A percentile compares a stretch with the other conserved stretches of the same genome.
Conservation (phyloP, 1,140 invertebrate species). For the Andricus grossulariae region DNA sequence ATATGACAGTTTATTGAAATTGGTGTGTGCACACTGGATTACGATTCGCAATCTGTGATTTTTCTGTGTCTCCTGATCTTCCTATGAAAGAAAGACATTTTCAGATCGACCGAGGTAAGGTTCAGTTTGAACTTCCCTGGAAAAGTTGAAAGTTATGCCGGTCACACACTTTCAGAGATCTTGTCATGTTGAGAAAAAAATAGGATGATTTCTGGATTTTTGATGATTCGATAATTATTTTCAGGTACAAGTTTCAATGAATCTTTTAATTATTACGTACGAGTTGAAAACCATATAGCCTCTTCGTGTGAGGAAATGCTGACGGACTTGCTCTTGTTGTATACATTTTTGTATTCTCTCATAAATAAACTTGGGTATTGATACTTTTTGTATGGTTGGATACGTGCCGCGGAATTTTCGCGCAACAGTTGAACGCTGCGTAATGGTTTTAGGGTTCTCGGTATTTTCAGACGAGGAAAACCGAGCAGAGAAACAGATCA, state of each 20-base stretch:
- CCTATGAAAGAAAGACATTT: not conserved
- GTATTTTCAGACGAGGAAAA: conserved; percentile 27
- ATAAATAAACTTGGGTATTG: conserved; percentile 25
- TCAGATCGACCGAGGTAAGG: conserved; percentile 18
- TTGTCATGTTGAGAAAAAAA: too few species aligned
- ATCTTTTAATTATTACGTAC: too few species aligned
- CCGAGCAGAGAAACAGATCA: conserved; percentile 1
- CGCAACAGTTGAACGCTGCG: conserved; percentile 2
- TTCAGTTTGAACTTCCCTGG: conserved; percentile 21
- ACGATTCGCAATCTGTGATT: not conserved
- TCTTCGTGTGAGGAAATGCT: conserved; percentile 10
- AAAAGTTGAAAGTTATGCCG: not conserved
- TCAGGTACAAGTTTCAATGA: too few species aligned
- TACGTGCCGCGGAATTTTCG: conserved; percentile 15
- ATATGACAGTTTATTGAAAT: not conserved
- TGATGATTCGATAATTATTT: too few species aligned
- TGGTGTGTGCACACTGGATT: conserved; percentile 23
- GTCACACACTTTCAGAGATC: too few species aligned
- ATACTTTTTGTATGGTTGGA: conserved; percentile 17
- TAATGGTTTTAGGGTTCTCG: conserved; percentile 24
- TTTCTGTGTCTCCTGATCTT: not conserved
- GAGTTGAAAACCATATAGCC: too few species aligned
- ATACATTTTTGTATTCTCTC: conserved; percentile 29
- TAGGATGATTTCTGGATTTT: too few species aligned
- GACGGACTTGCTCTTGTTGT: conserved; percentile 24